Conservation (phyloP, 1,140 invertebrate genomes). For the Camponotus vicinus region DNA sequence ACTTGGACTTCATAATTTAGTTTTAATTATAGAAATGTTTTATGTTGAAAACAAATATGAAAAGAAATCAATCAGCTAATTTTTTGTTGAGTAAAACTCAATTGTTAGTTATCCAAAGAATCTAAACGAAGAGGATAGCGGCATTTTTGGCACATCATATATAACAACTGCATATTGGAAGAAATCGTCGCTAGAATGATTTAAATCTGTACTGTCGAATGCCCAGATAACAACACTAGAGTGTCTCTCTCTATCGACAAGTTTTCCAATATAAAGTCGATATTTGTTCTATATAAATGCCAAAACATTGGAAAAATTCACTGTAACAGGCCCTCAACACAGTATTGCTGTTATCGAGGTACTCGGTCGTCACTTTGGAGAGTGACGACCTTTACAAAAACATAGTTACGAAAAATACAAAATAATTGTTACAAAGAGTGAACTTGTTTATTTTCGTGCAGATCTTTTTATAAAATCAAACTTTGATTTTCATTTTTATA, state of each 20-base stretch:
- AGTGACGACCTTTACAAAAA: slow-evolving; percentile 32
- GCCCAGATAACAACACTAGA: slow-evolving; percentile 56
- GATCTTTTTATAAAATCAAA: slow-evolving; percentile 37
- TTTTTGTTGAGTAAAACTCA: not conserved
- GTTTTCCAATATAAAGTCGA: slow-evolving; percentile 70
- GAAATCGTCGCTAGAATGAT: slow-evolving; percentile 58
- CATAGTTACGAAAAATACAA: slow-evolving; percentile 45
- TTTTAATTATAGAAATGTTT: not conserved
- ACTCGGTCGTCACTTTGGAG: slow-evolving; percentile 52
- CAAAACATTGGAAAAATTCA: slow-evolving; percentile 69
- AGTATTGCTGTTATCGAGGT: slow-evolving; percentile 46
- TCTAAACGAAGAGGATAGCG: slow-evolving; percentile 15
- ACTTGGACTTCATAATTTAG: not conserved
- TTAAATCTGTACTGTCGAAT: slow-evolving; percentile 61
- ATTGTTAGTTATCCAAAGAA: slow-evolving; percentile 34
- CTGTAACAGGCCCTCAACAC: slow-evolving; percentile 39
- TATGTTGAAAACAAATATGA: not conserved
- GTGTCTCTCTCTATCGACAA: slow-evolving; percentile 59
- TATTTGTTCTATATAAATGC: slow-evolving; percentile 67
- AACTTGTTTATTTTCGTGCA: slow-evolving; percentile 41
- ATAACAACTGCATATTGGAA: slow-evolving; percentile 37
- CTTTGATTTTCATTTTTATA: slow-evolving; percentile 50
- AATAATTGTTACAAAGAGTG: slow-evolving; percentile 56
- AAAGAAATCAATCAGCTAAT: not conserved
- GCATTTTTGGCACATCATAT: slow-evolving; percentile 40